phyloP scores from a whole-genome alignment of 2,888 invertebrate genomes.

The Xestia ashworthii region DNA sequence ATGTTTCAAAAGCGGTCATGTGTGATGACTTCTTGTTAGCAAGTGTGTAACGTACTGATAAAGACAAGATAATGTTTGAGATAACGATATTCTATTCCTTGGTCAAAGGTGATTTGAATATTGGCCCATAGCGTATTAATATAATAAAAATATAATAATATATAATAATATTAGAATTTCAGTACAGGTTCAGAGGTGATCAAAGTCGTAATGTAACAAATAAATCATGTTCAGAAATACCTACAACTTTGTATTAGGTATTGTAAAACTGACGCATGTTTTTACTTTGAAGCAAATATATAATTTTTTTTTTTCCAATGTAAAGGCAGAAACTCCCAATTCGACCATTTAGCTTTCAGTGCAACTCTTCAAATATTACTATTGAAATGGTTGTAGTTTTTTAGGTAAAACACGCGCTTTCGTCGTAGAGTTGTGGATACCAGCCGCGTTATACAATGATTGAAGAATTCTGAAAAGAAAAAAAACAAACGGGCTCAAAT shows the following conservation, averaged over 20 bases:
- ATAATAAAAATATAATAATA: slow-evolving; percentile 6
- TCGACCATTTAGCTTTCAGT: not conserved
- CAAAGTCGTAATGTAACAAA: not conserved
- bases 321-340: not conserved
- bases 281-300: not conserved
- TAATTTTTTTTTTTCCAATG: not conserved
- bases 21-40: slow-evolving; percentile 87
- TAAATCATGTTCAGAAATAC: not conserved
- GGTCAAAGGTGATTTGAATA: slow-evolving; percentile 45
- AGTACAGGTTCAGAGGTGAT: slow-evolving; percentile 4
- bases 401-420: not conserved
- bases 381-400: not conserved
- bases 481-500: too few species aligned
- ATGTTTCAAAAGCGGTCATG: slow-evolving; percentile 84
- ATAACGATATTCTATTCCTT: slow-evolving; percentile 54
- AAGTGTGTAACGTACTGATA: slow-evolving; percentile 78
- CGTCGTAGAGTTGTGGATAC: not conserved
- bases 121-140: not conserved
- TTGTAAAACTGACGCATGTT: not conserved
- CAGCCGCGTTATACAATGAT: not conserved
- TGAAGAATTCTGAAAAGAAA: not conserved
- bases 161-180: not conserved
- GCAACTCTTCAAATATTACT: not conserved
- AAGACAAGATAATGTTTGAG: slow-evolving; percentile 83
- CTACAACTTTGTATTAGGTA: too few species aligned